Evolutionary conservation across 1,140 invertebrate species (phyloP), one percentile per base, ranked within the genome.

Genomic region (Whitmania pigra): DNA sequence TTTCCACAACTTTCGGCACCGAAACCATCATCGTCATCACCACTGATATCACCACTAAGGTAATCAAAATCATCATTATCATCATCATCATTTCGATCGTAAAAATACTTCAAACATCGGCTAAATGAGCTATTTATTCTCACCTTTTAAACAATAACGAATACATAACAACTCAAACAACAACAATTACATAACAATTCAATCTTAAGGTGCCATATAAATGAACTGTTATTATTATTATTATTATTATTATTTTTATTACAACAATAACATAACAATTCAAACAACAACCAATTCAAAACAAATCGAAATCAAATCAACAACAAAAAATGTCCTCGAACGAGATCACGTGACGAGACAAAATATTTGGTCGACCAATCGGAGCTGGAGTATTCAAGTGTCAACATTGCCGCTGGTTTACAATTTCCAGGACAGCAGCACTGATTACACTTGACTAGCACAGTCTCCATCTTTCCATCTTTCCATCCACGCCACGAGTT

Each of bases 371-470:
- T 31, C 57, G 57, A 25, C 57, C 29, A 63, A 31, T 22, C 57
- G 18, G 29, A 63, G 29, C 57, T 63, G 57, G 57, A 63, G 29
- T 63, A 63, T 63, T 63, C 57, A 63, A 63, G 57, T 63, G 57
- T 31, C 22, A 25, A 63, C 57, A 63, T 25, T 63, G 57, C 57
- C 57, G 57, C 57, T 63, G 57, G 15, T 63, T 63, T 11, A 15
- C n/a, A 7, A 63, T 15, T 18, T 25, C 57, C 57, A 17, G 0
- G 22, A 63, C 57, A 63, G 57, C 57, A 63, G 57, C 57, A 63
- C 57, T 63, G 57, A 63, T 25, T 63, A 63, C 57, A 63, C 57
- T 63, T 63, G 57, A 63, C 57, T 63, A 63, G 29, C 57, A 31
- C 57, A 63, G 57, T 17, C 29, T 63, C 22, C 57, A 63, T 17